phyloP scores from a whole-genome alignment of 1,140 invertebrate species.

The Yoshiicerus persimilis region DNA sequence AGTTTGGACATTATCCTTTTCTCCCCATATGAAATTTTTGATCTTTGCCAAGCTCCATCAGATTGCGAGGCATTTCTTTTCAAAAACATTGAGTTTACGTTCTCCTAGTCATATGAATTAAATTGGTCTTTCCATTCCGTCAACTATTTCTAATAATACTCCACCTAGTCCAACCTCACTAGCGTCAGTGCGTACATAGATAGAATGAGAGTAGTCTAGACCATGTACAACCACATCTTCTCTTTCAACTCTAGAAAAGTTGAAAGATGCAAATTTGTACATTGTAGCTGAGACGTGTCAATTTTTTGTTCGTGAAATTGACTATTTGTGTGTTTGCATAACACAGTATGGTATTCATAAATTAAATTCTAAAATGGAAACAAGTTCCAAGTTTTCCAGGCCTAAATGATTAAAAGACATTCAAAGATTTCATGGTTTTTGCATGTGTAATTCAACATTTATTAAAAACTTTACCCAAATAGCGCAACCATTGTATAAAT shows the following conservation, averaged over 20 bases:
- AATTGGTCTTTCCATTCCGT: conserved; percentile 26
- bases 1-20: conserved; percentile 33
- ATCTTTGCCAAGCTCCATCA: conserved; percentile 34
- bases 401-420: conserved; percentile 40
- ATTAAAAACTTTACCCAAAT: conserved; percentile 45
- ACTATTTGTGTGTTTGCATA: conserved; percentile 54
- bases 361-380: conserved; percentile 51
- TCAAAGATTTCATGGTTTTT: conserved; percentile 51
- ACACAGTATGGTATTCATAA: conserved; percentile 52
- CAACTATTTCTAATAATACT: conserved; percentile 23
- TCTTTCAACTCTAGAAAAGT: conserved; percentile 52
- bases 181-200: conserved; percentile 28
- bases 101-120: conserved; percentile 23
- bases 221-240: conserved; percentile 17
- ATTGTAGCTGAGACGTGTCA: conserved; percentile 56
- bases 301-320: conserved; percentile 53
- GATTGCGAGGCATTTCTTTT: conserved; percentile 39
- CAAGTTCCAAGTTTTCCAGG: conserved; percentile 46
- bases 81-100: background rate
- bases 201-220: conserved; percentile 32
- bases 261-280: conserved; percentile 54
- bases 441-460: conserved; percentile 43
- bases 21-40: conserved; percentile 32
- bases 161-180: conserved; percentile 33
- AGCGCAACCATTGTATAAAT: conserved; percentile 39